Percentiles rank a stretch among this genome's conserved stretches.
Conservation (phyloP, 2,797 vertebrate genomes). For the Falco naumanni region DNA sequence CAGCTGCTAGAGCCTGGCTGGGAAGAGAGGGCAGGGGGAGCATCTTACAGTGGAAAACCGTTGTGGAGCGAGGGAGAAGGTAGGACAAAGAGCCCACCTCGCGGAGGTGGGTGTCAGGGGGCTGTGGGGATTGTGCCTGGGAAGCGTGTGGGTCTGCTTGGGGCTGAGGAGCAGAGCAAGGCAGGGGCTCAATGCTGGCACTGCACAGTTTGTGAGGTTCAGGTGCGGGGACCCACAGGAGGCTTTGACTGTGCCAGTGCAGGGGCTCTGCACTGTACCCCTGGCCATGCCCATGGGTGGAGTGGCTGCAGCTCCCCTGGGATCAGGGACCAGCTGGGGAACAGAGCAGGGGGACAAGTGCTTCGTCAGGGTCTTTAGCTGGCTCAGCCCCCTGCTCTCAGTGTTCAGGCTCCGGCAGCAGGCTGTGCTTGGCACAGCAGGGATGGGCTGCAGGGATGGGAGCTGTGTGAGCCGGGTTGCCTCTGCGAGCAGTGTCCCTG, state of each 20-base stretch:
- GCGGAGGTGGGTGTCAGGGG: fast-evolving
- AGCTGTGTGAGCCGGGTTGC: fast-evolving
- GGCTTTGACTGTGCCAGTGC: no score
- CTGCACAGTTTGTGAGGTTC: background rate
- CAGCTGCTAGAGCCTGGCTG: background rate
- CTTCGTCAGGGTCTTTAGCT: background rate
- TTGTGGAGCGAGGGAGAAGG: background rate
- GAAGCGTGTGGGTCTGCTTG: fast-evolving
- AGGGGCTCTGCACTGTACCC: fast-evolving
- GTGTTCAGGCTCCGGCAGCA: background rate
- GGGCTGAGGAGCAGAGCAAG: background rate
- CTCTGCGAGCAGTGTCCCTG: background rate
- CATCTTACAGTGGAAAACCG: fast-evolving
- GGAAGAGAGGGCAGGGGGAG: background rate
- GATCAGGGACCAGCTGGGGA: background rate
- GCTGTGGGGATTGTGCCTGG: fast-evolving
- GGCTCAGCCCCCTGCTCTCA: no score
- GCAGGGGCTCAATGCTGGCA: fast-evolving
- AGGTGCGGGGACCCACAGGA: no score
- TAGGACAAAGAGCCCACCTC: background rate
- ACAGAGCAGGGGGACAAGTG: background rate
- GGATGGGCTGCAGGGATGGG: background rate
- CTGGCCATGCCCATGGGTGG: fast-evolving
- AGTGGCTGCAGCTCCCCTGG: no score
- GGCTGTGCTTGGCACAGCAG: fast-evolving